Evolutionary conservation across 2,888 invertebrate genomes (phyloP).

Genomic region (Paralinhomoeus sp.): DNA sequence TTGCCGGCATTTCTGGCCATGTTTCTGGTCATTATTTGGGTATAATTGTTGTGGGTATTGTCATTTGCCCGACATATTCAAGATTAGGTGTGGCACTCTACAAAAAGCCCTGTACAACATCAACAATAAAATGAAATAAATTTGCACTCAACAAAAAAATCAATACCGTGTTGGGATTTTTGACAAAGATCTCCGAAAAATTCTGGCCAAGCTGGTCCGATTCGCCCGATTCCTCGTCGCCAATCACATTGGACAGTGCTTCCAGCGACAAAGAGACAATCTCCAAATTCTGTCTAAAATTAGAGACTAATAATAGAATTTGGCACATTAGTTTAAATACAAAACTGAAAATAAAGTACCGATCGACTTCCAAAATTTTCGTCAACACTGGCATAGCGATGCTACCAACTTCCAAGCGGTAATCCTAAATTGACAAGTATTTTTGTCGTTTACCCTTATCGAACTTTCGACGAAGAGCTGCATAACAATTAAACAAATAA

Average conservation of each 20-base stretch:
- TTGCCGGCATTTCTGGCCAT: no score
- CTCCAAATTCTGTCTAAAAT: conserved; percentile 52
- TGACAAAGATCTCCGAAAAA: conserved; percentile 32
- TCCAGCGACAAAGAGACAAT: conserved; percentile 74
- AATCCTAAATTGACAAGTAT: conserved; percentile 41
- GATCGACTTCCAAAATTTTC: conserved; percentile 58
- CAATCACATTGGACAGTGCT: conserved; percentile 65
- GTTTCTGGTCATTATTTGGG: no score
- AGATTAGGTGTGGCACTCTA: no score
- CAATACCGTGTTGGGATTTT: conserved; percentile 24
- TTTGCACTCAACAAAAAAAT: conserved; percentile 25
- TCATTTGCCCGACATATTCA: no score
- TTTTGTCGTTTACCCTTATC: no score
- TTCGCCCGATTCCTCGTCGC: conserved; percentile 25
- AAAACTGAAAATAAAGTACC: conserved; percentile 11
- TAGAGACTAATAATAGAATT: conserved; percentile 2
- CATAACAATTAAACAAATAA: conserved; percentile 2
- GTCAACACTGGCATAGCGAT: conserved; percentile 52
- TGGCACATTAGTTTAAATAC: no score
- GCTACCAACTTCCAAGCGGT: conserved; percentile 83
- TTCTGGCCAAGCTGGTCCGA: conserved; percentile 29
- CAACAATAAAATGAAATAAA: no score
- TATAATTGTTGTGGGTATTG: no score
- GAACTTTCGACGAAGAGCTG: background rate
- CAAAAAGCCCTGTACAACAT: no score